A percentile compares a stretch with the other conserved stretches of the same genome.
phyloP scores from a whole-genome alignment of 2,797 vertebrate species.

The Lacerta bilineata region DNA sequence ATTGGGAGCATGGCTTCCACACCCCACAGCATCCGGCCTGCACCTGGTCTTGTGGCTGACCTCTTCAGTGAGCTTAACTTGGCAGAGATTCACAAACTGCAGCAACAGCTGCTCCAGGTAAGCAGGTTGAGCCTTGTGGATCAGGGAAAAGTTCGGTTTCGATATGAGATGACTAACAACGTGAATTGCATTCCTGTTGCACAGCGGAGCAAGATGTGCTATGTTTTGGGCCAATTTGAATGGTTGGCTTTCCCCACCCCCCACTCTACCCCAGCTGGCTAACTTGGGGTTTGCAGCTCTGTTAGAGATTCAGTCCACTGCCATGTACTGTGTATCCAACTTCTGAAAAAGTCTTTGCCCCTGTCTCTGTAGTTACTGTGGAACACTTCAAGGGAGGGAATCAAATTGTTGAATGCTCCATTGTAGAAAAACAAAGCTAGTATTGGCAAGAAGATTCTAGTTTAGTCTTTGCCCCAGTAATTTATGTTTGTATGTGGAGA shows the following conservation, averaged over 20 bases:
- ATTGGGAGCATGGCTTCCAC: conserved; percentile 80
- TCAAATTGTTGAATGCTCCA: background rate
- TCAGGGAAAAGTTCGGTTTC: background rate
- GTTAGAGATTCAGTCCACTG: background rate
- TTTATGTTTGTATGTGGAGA: background rate
- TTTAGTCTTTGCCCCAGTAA: background rate
- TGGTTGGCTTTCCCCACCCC: background rate
- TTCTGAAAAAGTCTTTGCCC: background rate
- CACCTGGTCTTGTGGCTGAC: conserved; percentile 83
- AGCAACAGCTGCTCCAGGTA: conserved; percentile 89
- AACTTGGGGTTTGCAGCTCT: background rate
- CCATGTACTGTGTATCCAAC: no score
- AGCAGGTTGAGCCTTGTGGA: background rate
- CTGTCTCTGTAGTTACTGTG: background rate
- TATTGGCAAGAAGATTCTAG: background rate
- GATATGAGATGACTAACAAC: background rate
- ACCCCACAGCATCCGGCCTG: conserved; percentile 80
- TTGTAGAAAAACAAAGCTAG: background rate
- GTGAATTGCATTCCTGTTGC: background rate
- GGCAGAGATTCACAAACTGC: conserved; percentile 88
- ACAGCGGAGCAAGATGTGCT: no score
- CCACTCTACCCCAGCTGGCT: background rate
- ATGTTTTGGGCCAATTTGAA: background rate
- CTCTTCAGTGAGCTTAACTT: conserved; percentile 89
- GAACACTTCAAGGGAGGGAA: no score